A percentile compares a stretch with the other conserved stretches of the same genome.
phyloP scores from a whole-genome alignment of 2,888 invertebrate species.

The Caenorhabditis parvicauda region DNA sequence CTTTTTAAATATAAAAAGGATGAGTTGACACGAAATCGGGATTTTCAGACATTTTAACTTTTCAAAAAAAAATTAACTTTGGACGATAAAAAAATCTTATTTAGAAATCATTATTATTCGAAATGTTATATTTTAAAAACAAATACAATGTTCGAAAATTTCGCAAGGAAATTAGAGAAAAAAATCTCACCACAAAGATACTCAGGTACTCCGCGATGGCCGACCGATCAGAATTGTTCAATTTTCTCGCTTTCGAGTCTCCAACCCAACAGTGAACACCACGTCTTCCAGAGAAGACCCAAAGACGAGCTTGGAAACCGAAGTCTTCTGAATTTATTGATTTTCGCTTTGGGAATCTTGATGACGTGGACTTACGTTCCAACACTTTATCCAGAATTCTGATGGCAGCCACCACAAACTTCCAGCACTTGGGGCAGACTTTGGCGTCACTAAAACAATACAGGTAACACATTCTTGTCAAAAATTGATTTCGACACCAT shows the following conservation, averaged over 20 bases:
- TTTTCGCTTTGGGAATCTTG: background rate
- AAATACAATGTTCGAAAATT: conserved; percentile 3
- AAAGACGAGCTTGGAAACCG: conserved; percentile 86
- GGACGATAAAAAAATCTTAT: too few relatives aligned
- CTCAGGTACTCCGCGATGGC: conserved; percentile 87
- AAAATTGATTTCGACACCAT: background rate
- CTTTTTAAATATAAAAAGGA: too few relatives aligned
- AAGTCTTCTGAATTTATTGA: conserved; percentile 77
- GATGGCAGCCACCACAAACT: conserved; percentile 87
- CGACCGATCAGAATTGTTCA: conserved; percentile 75
- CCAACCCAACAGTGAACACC: conserved; percentile 99
- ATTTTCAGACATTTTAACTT: too few relatives aligned
- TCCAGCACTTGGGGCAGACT: conserved; percentile 94
- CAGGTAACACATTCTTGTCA: background rate
- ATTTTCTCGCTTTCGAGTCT: conserved; percentile 78
- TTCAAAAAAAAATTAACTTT: too few relatives aligned
- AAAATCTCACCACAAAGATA: conserved; percentile 65
- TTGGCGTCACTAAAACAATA: conserved; percentile 72
- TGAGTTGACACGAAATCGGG: too few relatives aligned
- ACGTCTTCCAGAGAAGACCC: conserved; percentile 96
- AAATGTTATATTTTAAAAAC: background rate
- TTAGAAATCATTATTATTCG: conserved; percentile 4
- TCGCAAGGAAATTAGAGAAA: too few relatives aligned
- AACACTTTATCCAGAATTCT: conserved; percentile 82
- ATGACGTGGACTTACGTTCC: conserved; percentile 71